Evolutionary conservation across 1,140 invertebrate genomes (phyloP), one percentile per base, ranked within the genome.

Genomic region (Berghia stephanieae): DNA sequence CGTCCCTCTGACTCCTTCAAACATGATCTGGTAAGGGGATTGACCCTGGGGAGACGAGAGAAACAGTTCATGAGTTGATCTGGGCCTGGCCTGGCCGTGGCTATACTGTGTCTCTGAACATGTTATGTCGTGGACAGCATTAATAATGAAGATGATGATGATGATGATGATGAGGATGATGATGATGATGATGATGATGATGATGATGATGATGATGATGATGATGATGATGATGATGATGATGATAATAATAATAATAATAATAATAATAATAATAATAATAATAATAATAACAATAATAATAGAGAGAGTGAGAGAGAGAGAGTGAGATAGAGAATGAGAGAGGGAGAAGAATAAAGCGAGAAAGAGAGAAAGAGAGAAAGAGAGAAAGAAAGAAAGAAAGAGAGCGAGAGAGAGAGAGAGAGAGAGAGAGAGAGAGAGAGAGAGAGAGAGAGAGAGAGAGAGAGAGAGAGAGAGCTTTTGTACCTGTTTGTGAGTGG

Each of bases 1-100:
- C 27, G n/a, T 27, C 2, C 79, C 79, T 52, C 76, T 49, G 0
- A 80, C 68, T 27, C 69, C 76, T 43, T 80, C 79, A 72, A 80
- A 71, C 34, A 70, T 42, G 21, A 80, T 40, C 77, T 78, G 63
- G 60, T 43, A 57, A 49, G 24, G 57, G 31, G 16, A 42, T 38
- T 31, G 3, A 46, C 6, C 24, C 27, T 24, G 2, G 34, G 52
- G 3, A 24, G 21, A 16, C 8, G 31, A 8, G 8, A 10, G 5
- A 16, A 69, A 42, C 3, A 27, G 13, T 3, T 69, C 2, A 21
- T 69, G 27, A 24, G n/a, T n/a, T n/a, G n/a, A n/a, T n/a, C n/a
- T n/a, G n/a, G n/a, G n/a, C n/a, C n/a, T n/a, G n/a, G n/a, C n/a
- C n/a, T n/a, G n/a, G n/a, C n/a, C n/a, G n/a, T n/a, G n/a, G n/a